Conservation (phyloP, 2,797 vertebrate species). For the Buceros bicornis region DNA sequence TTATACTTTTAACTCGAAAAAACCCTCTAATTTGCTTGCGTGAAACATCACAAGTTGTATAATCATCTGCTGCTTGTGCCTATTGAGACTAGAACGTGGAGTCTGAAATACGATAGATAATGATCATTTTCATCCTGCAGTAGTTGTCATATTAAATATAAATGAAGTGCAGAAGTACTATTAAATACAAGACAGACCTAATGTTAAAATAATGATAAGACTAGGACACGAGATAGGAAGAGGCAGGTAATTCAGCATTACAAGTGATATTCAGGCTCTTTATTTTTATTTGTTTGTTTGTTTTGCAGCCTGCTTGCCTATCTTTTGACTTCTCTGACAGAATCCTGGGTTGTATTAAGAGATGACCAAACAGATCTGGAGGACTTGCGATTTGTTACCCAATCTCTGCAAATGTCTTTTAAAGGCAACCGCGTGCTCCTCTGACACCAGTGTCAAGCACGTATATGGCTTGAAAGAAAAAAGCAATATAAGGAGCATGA, state of each 20-base stretch:
- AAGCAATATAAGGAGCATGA: neutral
- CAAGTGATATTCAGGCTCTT: constrained; percentile 18
- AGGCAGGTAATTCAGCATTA: constrained; percentile 33
- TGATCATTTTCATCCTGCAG: constrained; percentile 61
- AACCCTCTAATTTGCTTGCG: constrained; percentile 30
- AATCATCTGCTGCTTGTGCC: constrained; percentile 69
- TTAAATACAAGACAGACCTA: constrained; percentile 56
- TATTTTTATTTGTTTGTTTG: neutral
- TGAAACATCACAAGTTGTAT: constrained; percentile 66
- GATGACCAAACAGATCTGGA: neutral
- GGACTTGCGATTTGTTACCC: neutral
- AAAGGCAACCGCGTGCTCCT: constrained; percentile 27
- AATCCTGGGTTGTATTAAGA: neutral
- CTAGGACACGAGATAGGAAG: constrained; percentile 35
- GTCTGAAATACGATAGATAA: constrained; percentile 64
- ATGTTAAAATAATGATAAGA: constrained; percentile 60
- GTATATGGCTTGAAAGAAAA: neutral
- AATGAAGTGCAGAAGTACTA: constrained; percentile 53
- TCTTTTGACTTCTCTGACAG: constrained; percentile 27
- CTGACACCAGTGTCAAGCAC: neutral
- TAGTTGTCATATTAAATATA: constrained; percentile 64
- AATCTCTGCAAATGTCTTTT: constrained; percentile 7
- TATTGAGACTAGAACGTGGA: constrained; percentile 57
- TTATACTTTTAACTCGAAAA: constrained; percentile 71
- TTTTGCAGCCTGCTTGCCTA: constrained; percentile 29